These are phyloP conservation scores for Dynastes grantii DNA, from an alignment of 2,888 invertebrate genomes.

Conservation along the genomic window DNA sequence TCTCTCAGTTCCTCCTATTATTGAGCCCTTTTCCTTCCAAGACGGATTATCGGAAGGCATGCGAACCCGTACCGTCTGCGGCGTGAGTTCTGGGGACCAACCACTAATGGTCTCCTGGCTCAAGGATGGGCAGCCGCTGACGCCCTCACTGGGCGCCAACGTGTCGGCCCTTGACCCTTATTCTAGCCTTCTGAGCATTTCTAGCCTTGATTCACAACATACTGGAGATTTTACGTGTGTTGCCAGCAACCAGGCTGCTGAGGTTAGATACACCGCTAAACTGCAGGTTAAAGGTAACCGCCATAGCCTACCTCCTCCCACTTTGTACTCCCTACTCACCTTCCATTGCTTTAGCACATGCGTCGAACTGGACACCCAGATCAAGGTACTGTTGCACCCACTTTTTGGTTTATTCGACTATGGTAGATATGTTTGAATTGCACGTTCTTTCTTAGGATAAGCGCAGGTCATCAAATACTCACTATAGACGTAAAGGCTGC, in stretches of 20 bases:
- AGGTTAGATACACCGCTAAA: constrained; percentile 85
- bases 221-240: constrained; percentile 86
- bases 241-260: constrained; percentile 85
- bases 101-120: constrained; percentile 87
- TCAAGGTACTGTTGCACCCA: constrained; percentile 81
- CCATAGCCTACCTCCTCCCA: constrained; percentile 66
- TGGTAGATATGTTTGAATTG: constrained; percentile 43
- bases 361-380: constrained; percentile 71
- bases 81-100: constrained; percentile 86
- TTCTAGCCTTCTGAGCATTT: constrained; percentile 84
- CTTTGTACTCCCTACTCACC: constrained; percentile 61
- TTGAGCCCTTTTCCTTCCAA: constrained; percentile 89
- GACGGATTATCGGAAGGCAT: constrained; percentile 87
- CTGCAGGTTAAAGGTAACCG: constrained; percentile 88
- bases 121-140: constrained; percentile 83
- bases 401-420: constrained; percentile 68
- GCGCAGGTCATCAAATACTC: constrained; percentile 7
- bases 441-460: constrained; percentile 41
- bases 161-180: constrained; percentile 83
- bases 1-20: constrained; percentile 85
- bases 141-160: constrained; percentile 79
- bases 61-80: constrained; percentile 87
- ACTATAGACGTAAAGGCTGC: background rate
- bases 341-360: constrained; percentile 77
- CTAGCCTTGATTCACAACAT: constrained; percentile 82